A percentile compares a stretch with the other conserved stretches of the same genome.
These are phyloP conservation scores for Pharmacophagus antenor DNA, from an alignment of 2,888 invertebrate species.

Conservation along the genomic window DNA sequence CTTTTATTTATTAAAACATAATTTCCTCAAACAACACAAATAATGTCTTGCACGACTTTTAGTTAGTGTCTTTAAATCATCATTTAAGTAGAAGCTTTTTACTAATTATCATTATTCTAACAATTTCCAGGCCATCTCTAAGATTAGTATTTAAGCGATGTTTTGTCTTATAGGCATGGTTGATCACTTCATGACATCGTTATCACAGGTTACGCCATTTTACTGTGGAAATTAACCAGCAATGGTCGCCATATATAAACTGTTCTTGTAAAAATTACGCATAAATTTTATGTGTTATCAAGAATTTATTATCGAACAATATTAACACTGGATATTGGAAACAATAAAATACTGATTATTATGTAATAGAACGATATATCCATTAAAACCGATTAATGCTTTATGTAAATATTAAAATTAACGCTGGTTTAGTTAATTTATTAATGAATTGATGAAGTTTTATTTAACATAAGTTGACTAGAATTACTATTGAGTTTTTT, in stretches of 20 bases:
- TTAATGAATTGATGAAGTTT: no score
- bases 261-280: constrained; percentile 12
- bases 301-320: background rate
- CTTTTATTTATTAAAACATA: no score
- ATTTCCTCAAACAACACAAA: no score
- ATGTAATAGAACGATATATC: background rate
- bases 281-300: constrained; percentile 4
- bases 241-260: constrained; percentile 7
- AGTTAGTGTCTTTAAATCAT: background rate
- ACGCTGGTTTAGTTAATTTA: no score
- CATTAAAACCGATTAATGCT: background rate
- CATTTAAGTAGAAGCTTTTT: background rate
- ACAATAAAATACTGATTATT: no score
- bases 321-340: background rate
- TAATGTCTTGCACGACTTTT: no score
- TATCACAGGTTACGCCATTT: constrained; percentile 30
- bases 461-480: no score
- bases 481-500: no score
- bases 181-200: constrained; percentile 16
- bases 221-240: constrained; percentile 30
- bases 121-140: background rate
- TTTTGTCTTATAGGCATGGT: constrained; percentile 11
- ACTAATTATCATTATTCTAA: background rate
- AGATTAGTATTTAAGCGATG: constrained; percentile 8
- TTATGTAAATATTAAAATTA: no score